These are phyloP conservation scores for Neodiprion virginianus DNA, from an alignment of 1,140 invertebrate species.

Conservation along the genomic window DNA sequence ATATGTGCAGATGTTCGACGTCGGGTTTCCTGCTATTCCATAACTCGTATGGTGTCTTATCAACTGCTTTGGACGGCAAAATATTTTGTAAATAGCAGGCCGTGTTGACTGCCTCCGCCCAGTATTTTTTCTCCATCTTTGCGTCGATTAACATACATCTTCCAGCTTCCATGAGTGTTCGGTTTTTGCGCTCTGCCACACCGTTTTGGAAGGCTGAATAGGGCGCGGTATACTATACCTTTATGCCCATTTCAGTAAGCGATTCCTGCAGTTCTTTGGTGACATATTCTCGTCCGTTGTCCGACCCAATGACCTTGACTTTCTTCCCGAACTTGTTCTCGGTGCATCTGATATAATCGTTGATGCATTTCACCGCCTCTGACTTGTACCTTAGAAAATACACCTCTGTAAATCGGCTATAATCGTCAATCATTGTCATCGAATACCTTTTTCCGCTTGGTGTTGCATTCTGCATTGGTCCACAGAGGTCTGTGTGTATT, in stretches of 20 bases:
- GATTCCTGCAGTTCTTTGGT: slow-evolving; percentile 24
- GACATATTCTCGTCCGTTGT: slow-evolving; percentile 37
- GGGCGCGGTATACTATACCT: not conserved
- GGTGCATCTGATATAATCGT: slow-evolving; percentile 29
- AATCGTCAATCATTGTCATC: slow-evolving; percentile 38
- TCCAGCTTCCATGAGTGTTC: slow-evolving; percentile 42
- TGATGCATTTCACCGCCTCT: slow-evolving; percentile 24
- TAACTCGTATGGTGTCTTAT: slow-evolving; percentile 25
- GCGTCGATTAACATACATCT: slow-evolving; percentile 39
- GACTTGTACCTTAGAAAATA: slow-evolving; percentile 31
- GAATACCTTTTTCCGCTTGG: slow-evolving; percentile 28
- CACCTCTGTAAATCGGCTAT: slow-evolving; percentile 25
- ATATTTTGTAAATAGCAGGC: slow-evolving; percentile 49
- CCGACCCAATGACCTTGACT: slow-evolving; percentile 37
- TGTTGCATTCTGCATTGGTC: slow-evolving; percentile 24
- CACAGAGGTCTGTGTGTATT: slow-evolving; percentile 36
- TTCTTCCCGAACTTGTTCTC: slow-evolving; percentile 28
- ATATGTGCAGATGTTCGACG: slow-evolving; percentile 36
- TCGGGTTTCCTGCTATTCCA: slow-evolving; percentile 35
- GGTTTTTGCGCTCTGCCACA: slow-evolving; percentile 21
- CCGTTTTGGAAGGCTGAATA: slow-evolving; percentile 9
- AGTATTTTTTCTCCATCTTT: slow-evolving; percentile 40
- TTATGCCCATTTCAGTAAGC: slow-evolving; percentile 33
- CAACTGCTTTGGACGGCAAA: slow-evolving; percentile 16
- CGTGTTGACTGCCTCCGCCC: slow-evolving; percentile 53